phyloP scores from a whole-genome alignment of 2,113 vertebrate genomes.

The Cyanoderma ruficeps region DNA sequence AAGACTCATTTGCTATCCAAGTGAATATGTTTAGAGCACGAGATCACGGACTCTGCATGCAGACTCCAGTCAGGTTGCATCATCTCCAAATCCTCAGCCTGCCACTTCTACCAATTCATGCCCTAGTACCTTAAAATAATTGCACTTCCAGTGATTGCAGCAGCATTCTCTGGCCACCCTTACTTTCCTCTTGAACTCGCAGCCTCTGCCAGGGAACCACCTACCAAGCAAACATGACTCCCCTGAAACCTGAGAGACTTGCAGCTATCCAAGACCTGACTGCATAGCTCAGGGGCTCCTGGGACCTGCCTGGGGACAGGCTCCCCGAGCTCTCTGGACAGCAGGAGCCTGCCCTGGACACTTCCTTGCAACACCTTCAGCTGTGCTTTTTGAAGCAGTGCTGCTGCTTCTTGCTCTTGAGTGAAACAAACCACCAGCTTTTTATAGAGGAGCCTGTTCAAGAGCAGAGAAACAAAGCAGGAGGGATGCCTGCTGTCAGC shows the following conservation, averaged over 20 bases:
- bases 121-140: conserved; percentile 11
- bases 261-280: not conserved
- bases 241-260: not conserved
- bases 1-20: not conserved
- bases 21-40: not conserved
- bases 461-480: not conserved
- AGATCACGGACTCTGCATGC: not conserved
- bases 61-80: not conserved
- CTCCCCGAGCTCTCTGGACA: fast-evolving
- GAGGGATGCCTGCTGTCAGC: not conserved
- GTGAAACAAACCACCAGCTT: not conserved
- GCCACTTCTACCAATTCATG: not conserved
- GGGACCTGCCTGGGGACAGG: not conserved
- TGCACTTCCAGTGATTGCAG: not conserved
- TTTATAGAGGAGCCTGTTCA: not conserved
- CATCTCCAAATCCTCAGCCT: not conserved
- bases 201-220: not conserved
- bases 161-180: not conserved
- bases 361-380: not conserved
- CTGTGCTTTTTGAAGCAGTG: not conserved
- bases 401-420: not conserved
- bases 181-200: not conserved
- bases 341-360: not conserved
- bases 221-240: not conserved
- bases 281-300: not conserved